A percentile compares a stretch with the other conserved stretches of the same genome.
Evolutionary conservation across 2,888 invertebrate species (phyloP).

Genomic region (Pocota personata): DNA sequence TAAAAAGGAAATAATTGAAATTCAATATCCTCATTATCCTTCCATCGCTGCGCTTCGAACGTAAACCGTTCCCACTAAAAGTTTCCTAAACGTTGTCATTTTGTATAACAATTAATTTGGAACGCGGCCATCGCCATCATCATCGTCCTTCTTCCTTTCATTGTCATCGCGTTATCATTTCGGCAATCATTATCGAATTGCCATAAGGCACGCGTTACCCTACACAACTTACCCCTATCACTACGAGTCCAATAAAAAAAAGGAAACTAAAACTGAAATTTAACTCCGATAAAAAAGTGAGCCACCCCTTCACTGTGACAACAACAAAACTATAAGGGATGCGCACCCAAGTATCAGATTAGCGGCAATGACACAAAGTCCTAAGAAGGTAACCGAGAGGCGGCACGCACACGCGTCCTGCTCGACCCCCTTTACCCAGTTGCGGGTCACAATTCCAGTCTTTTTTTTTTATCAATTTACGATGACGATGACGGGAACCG

Average conservation of each 20-base stretch:
- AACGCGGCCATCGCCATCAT: slow-evolving; percentile 57
- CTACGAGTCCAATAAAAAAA: slow-evolving; percentile 45
- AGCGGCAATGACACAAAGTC: slow-evolving; percentile 47
- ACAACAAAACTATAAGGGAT: slow-evolving; percentile 44
- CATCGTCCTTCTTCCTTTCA: slow-evolving; percentile 11
- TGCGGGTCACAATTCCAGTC: slow-evolving; percentile 18
- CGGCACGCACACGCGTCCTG: slow-evolving; percentile 67
- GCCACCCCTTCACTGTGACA: slow-evolving; percentile 55
- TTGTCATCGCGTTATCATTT: slow-evolving; percentile 57
- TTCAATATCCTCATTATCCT: slow-evolving; percentile 70
- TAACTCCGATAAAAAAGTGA: slow-evolving; percentile 42
- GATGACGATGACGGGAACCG: slow-evolving; percentile 68
- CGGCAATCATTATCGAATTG: slow-evolving; percentile 65
- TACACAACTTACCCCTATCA: slow-evolving; percentile 69
- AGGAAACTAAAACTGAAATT: slow-evolving; percentile 61
- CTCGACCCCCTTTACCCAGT: slow-evolving; percentile 8
- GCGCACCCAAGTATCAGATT: slow-evolving; percentile 70
- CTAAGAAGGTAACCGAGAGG: slow-evolving; percentile 60
- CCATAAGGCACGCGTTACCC: slow-evolving; percentile 67
- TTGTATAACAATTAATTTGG: slow-evolving; percentile 64
- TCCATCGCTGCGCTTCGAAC: slow-evolving; percentile 23
- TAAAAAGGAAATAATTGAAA: slow-evolving; percentile 53
- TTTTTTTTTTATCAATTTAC: slow-evolving; percentile 70
- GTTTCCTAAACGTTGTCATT: slow-evolving; percentile 63
- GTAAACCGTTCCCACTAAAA: slow-evolving; percentile 69